Conservation (phyloP, 2,797 vertebrate species). For the Sebastes jordani region DNA sequence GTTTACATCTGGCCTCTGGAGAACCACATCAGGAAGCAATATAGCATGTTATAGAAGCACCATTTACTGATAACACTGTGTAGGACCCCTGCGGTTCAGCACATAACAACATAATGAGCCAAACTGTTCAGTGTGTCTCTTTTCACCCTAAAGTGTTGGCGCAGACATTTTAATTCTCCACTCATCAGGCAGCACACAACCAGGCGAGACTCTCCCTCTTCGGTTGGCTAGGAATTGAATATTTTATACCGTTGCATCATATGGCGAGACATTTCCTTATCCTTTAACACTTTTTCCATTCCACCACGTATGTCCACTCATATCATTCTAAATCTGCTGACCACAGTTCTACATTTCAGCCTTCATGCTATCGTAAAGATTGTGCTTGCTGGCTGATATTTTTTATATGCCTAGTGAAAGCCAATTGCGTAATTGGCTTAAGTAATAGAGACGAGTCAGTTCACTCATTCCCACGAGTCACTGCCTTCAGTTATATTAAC, state of each 20-base stretch:
- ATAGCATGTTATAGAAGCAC: constrained; percentile 10
- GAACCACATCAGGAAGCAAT: neutral
- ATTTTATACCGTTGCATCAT: constrained; percentile 6
- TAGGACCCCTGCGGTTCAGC: constrained; percentile 10
- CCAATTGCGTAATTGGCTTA: constrained; percentile 18
- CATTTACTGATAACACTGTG: constrained; percentile 8
- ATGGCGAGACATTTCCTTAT: neutral
- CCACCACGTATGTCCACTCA: neutral
- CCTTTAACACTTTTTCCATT: neutral
- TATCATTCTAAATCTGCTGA: neutral
- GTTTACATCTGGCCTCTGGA: constrained; percentile 4
- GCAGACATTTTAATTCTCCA: constrained; percentile 12
- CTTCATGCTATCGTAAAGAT: neutral
- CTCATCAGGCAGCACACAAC: constrained; percentile 8
- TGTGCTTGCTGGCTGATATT: neutral
- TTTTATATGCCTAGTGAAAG: neutral
- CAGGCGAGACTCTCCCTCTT: neutral
- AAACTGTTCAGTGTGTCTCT: neutral
- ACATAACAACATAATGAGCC: constrained; percentile 21
- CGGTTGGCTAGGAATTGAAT: constrained; percentile 3
- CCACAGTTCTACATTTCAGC: neutral
- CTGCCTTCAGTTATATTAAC: neutral
- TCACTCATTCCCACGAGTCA: neutral
- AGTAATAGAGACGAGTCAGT: neutral
- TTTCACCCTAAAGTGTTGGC: constrained; percentile 17